phyloP scores from a whole-genome alignment of 1,140 invertebrate species.

The Drosophila sechellia region DNA sequence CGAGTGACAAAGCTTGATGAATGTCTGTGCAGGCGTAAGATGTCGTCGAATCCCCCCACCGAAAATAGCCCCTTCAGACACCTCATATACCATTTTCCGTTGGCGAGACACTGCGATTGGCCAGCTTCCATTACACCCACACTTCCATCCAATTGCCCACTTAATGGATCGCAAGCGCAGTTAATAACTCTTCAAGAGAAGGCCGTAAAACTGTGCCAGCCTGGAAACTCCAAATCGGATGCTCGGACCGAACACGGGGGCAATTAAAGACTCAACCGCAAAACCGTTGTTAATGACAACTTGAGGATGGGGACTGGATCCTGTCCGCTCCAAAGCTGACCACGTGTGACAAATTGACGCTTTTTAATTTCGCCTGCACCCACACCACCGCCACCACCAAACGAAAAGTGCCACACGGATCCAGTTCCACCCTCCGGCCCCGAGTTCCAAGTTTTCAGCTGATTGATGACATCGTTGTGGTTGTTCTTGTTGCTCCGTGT shows the following conservation, averaged over 20 bases:
- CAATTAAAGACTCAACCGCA: slow-evolving; percentile 71
- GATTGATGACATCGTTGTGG: slow-evolving; percentile 69
- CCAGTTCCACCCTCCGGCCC: slow-evolving; percentile 1
- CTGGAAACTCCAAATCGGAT: slow-evolving; percentile 37
- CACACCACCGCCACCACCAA: slow-evolving; percentile 42
- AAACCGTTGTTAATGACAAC: slow-evolving; percentile 65
- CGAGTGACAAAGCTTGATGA: slow-evolving; percentile 56
- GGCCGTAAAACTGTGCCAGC: slow-evolving; percentile 68
- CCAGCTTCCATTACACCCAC: slow-evolving; percentile 69
- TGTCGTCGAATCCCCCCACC: slow-evolving; percentile 14
- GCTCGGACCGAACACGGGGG: slow-evolving; percentile 18
- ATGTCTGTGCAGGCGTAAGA: slow-evolving; percentile 36
- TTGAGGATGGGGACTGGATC: slow-evolving; percentile 1
- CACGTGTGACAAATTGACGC: slow-evolving; percentile 81
- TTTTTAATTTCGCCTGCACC: slow-evolving; percentile 76
- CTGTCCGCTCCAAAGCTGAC: slow-evolving; percentile 33
- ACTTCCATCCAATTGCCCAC: slow-evolving; percentile 60
- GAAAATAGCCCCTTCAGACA: slow-evolving; percentile 1
- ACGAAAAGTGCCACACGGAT: slow-evolving; percentile 58
- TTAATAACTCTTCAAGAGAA: slow-evolving; percentile 62
- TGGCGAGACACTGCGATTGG: slow-evolving; percentile 39
- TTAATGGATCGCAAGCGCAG: slow-evolving; percentile 76
- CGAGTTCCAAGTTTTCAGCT: slow-evolving; percentile 43
- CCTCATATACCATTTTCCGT: slow-evolving; percentile 1
- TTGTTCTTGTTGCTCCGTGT: slow-evolving; percentile 35